phyloP scores from a whole-genome alignment of 2,888 invertebrate species.

The Chrysomela aeneicollis region DNA sequence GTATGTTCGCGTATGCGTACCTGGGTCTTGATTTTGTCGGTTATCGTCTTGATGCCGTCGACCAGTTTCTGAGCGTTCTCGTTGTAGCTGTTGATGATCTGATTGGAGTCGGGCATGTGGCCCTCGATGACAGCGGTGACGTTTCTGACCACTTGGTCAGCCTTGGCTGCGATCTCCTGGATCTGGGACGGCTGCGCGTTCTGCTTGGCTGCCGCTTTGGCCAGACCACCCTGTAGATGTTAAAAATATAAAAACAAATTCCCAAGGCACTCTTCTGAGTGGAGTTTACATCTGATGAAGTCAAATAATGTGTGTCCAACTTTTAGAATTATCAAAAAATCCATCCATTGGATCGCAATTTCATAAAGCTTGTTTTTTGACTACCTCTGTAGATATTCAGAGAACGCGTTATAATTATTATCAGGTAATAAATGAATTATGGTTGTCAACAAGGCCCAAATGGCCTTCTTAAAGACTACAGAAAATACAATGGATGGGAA shows the following conservation, averaged over 20 bases:
- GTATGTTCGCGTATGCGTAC: slow-evolving; percentile 43
- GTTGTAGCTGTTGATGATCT: slow-evolving; percentile 50
- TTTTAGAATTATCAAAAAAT: too few relatives aligned
- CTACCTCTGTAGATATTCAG: too few relatives aligned
- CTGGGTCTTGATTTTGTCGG: slow-evolving; percentile 52
- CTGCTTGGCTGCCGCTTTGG: slow-evolving; percentile 43
- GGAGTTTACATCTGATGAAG: too few relatives aligned
- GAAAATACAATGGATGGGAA: too few relatives aligned
- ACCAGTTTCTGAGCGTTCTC: slow-evolving; percentile 53
- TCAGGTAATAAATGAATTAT: too few relatives aligned
- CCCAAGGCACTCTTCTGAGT: too few relatives aligned
- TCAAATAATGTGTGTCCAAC: too few relatives aligned
- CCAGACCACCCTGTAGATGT: slow-evolving; percentile 17
- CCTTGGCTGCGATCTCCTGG: slow-evolving; percentile 46
- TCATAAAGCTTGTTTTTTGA: too few relatives aligned
- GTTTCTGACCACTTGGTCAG: slow-evolving; percentile 48
- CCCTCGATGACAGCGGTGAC: slow-evolving; percentile 47
- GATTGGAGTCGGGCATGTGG: slow-evolving; percentile 50
- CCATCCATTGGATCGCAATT: too few relatives aligned
- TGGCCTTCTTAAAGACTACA: too few relatives aligned
- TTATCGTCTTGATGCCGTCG: slow-evolving; percentile 47
- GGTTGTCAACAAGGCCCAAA: too few relatives aligned
- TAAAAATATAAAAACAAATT: neutral
- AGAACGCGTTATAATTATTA: too few relatives aligned
- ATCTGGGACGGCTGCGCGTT: slow-evolving; percentile 43